A percentile compares a stretch with the other conserved stretches of the same genome.
Conservation (phyloP, 2,113 vertebrate genomes). For the Silurus glanis region DNA sequence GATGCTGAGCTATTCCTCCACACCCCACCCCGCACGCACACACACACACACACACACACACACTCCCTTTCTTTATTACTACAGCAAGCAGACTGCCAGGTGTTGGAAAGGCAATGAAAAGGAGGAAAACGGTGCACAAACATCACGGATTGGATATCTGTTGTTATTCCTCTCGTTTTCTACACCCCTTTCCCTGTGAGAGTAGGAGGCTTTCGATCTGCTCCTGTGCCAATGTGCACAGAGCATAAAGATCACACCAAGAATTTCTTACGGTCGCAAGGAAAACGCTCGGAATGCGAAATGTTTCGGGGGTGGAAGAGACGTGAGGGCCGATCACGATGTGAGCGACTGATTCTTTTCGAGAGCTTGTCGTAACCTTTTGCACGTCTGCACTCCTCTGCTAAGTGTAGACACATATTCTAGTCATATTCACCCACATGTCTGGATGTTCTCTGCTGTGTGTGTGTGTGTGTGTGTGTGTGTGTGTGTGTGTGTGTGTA, state of each 20-base stretch:
- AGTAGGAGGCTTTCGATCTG: not conserved
- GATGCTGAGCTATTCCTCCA: constrained; percentile 20
- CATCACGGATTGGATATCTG: not conserved
- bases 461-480: constrained; percentile 20
- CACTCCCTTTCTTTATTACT: constrained; percentile 4
- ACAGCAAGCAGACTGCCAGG: not conserved
- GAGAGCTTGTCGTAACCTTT: constrained; percentile 38
- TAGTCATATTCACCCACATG: constrained; percentile 41
- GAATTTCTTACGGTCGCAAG: not conserved
- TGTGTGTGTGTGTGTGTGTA: constrained; percentile 33
- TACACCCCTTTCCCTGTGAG: not conserved
- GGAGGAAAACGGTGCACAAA: not conserved
- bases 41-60: not conserved
- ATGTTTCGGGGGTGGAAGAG: not conserved
- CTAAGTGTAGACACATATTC: constrained; percentile 29
- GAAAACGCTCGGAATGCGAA: not conserved
- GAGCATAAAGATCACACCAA: constrained; percentile 15
- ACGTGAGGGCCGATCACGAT: constrained; percentile 4
- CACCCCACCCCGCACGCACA: no score
- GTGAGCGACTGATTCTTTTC: not conserved
- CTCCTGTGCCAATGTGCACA: not conserved
- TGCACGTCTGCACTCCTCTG: constrained; percentile 9
- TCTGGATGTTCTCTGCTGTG: constrained; percentile 35
- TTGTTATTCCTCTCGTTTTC: not conserved
- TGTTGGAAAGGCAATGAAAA: not conserved